Conservation (phyloP, 1,140 invertebrate species). For the Brachionus asplanchnoidis region DNA sequence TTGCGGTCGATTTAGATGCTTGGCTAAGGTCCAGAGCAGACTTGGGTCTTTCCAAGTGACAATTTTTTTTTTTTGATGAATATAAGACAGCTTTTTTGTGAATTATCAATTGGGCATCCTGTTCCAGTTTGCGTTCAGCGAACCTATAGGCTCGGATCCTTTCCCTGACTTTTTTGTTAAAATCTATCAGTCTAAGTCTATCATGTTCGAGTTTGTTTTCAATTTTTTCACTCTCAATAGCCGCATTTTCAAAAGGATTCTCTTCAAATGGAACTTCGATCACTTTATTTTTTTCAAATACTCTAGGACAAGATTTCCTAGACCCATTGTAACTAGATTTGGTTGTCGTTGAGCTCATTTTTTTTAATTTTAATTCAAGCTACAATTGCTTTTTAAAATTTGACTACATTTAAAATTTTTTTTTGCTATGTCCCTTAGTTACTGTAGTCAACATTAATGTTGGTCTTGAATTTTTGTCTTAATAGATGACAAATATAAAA, state of each 20-base stretch:
- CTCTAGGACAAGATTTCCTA: neutral
- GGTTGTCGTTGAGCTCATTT: neutral
- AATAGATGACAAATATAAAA: neutral
- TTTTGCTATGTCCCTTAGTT: neutral
- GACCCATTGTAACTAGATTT: neutral
- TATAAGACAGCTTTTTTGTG: neutral
- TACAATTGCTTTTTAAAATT: neutral
- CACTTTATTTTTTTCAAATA: conserved; percentile 16
- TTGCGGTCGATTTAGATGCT: neutral
- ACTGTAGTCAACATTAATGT: neutral
- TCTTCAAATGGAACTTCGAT: neutral
- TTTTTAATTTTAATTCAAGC: neutral
- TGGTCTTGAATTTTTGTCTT: neutral
- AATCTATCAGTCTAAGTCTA: neutral
- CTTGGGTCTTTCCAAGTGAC: neutral
- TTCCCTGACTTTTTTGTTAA: conserved; percentile 1
- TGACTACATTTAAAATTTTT: neutral
- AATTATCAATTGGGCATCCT: conserved; percentile 10
- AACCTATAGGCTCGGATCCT: neutral
- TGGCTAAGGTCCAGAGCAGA: neutral
- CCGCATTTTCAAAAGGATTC: conserved; percentile 15
- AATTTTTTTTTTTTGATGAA: neutral
- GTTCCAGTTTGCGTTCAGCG: neutral
- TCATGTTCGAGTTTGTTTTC: conserved; percentile 7
- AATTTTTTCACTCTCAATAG: neutral